A percentile compares a stretch with the other conserved stretches of the same genome.
phyloP scores from a whole-genome alignment of 2,797 vertebrate species.

The Galagoides demidoff region DNA sequence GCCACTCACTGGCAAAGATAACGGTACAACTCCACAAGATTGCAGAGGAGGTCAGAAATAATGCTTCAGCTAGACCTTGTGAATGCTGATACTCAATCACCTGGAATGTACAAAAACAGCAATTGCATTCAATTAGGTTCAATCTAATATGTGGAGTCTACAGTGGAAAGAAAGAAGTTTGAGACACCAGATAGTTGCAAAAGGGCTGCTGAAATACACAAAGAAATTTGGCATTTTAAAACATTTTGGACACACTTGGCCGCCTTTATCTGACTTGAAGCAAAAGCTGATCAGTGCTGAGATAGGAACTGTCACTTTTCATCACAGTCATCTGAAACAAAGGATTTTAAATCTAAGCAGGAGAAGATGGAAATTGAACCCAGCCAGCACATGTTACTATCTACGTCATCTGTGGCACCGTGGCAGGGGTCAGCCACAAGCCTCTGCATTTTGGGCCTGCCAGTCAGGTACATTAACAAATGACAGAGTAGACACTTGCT shows the following conservation, averaged over 20 bases:
- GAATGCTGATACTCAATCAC: not conserved
- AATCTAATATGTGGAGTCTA: not conserved
- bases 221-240: not conserved
- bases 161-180: not conserved
- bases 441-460: not conserved
- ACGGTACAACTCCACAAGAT: rapidly evolving
- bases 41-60: not conserved
- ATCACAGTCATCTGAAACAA: not conserved
- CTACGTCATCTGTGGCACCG: not conserved
- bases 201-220: not conserved
- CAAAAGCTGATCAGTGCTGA: not conserved
- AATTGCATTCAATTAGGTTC: not conserved
- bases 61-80: not conserved
- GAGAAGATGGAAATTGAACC: not conserved
- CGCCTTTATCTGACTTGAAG: not conserved
- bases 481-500: not conserved
- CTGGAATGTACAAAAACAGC: not conserved
- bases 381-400: not conserved
- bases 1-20: not conserved
- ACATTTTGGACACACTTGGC: not conserved
- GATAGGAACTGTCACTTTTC: not conserved
- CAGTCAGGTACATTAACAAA: not conserved
- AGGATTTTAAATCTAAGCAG: not conserved
- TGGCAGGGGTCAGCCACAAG: no score
- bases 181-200: not conserved